Conservation (phyloP, 2,888 invertebrate species). For the Yponomeuta sedellus region DNA sequence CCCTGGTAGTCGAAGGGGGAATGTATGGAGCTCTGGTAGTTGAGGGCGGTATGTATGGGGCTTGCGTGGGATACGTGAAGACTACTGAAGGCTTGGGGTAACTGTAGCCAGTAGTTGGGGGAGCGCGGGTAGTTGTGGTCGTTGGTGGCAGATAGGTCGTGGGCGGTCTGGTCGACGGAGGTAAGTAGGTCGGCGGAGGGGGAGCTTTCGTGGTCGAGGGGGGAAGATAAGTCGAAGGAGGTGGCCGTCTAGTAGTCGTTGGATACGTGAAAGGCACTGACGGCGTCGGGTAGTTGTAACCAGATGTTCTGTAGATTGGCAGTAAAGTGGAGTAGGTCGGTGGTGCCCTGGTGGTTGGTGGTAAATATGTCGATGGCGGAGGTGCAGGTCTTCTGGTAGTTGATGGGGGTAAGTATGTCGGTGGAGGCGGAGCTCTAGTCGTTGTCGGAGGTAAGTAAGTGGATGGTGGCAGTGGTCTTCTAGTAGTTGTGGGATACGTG, state of each 20-base stretch:
- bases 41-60: constrained; percentile 22
- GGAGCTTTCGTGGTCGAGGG: constrained; percentile 3
- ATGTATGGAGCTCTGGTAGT: constrained; percentile 17
- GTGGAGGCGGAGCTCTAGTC: constrained; percentile 24
- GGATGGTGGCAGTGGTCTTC: constrained; percentile 22
- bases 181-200: constrained; percentile 21
- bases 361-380: constrained; percentile 19
- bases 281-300: constrained; percentile 20
- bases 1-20: constrained; percentile 15
- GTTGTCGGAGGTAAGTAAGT: constrained; percentile 21
- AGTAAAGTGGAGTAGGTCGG: constrained; percentile 15
- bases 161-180: constrained; percentile 23
- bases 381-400: constrained; percentile 12
- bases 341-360: constrained; percentile 17
- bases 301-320: constrained; percentile 13
- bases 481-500: constrained; percentile 36
- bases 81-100: constrained; percentile 10
- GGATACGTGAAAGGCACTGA: constrained; percentile 32
- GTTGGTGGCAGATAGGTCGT: constrained; percentile 26
- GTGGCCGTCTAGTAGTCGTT: constrained; percentile 17
- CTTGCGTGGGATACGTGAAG: constrained; percentile 19
- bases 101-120: constrained; percentile 16
- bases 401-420: constrained; percentile 20
- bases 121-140: constrained; percentile 16
- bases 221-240: constrained; percentile 15